Conservation (phyloP, 2,113 vertebrate species). For the Gallinago paraguaiae region DNA sequence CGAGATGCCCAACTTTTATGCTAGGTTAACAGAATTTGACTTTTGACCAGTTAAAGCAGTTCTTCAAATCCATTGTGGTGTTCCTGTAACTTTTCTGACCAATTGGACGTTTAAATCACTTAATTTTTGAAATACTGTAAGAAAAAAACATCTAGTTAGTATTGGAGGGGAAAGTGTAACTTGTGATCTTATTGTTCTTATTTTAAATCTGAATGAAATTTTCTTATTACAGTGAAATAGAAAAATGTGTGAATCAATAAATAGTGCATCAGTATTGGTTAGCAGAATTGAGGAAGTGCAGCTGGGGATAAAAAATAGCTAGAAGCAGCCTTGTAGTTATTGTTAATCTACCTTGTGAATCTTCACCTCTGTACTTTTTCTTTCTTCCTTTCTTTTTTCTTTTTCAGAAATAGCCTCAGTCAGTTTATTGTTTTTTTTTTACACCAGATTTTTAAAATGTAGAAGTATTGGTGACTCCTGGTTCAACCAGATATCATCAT, state of each 20-base stretch:
- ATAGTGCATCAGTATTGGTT: neutral
- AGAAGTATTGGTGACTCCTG: constrained; percentile 18
- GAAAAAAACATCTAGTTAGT: neutral
- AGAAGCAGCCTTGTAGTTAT: neutral
- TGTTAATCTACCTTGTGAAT: neutral
- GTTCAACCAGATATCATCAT: neutral
- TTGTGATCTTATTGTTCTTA: neutral
- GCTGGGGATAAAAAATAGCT: neutral
- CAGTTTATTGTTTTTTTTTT: constrained; percentile 54
- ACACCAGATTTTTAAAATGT: constrained; percentile 22
- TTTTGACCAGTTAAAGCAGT: neutral
- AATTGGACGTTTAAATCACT: neutral
- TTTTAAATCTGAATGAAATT: neutral
- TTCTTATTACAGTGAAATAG: neutral
- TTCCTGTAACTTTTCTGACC: neutral
- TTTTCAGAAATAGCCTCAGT: constrained; percentile 40
- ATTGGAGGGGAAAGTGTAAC: neutral
- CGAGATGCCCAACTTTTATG: neutral
- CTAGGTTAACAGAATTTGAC: neutral
- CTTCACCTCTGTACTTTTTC: neutral
- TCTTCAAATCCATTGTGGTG: neutral
- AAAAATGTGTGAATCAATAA: constrained; percentile 17
- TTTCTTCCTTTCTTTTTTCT: neutral
- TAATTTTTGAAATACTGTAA: neutral
- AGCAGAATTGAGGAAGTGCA: neutral